Conservation (phyloP, 2,113 vertebrate species). For the Mormyrus lacerda region DNA sequence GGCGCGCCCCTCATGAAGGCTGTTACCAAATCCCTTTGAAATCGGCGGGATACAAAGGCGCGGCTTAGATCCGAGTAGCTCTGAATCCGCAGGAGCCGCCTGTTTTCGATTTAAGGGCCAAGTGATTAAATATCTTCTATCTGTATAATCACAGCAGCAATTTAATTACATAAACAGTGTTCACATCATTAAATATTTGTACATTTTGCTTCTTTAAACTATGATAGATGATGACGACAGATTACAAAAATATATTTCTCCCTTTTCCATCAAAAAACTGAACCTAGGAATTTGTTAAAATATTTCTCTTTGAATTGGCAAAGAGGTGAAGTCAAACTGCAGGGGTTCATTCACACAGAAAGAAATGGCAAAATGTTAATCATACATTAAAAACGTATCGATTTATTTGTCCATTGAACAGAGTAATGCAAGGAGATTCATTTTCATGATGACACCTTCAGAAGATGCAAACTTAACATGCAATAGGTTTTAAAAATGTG, state of each 20-base stretch:
- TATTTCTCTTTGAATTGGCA: not conserved
- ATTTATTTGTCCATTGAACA: not conserved
- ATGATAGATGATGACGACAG: not conserved
- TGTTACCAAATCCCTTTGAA: conserved; percentile 55
- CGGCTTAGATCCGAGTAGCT: conserved; percentile 26
- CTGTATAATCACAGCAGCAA: conserved; percentile 25
- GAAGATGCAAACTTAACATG: not conserved
- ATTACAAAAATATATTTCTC: not conserved
- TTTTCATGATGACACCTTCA: not conserved
- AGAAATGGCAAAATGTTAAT: not conserved
- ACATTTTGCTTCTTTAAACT: not conserved
- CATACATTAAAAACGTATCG: not conserved
- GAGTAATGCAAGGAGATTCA: not conserved
- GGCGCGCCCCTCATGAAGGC: conserved; percentile 38
- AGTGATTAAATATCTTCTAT: conserved; percentile 30
- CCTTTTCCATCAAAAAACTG: not conserved
- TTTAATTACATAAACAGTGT: conserved; percentile 21
- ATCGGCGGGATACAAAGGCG: conserved; percentile 54
- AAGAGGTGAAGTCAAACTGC: not conserved
- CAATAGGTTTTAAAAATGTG: not conserved
- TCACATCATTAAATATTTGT: not conserved
- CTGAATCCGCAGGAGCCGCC: not conserved
- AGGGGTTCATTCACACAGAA: not conserved
- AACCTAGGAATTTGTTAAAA: not conserved
- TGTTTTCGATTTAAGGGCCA: conserved; percentile 8